phyloP scores from a whole-genome alignment of 2,113 vertebrate genomes.

The Phyllostomus hastatus region DNA sequence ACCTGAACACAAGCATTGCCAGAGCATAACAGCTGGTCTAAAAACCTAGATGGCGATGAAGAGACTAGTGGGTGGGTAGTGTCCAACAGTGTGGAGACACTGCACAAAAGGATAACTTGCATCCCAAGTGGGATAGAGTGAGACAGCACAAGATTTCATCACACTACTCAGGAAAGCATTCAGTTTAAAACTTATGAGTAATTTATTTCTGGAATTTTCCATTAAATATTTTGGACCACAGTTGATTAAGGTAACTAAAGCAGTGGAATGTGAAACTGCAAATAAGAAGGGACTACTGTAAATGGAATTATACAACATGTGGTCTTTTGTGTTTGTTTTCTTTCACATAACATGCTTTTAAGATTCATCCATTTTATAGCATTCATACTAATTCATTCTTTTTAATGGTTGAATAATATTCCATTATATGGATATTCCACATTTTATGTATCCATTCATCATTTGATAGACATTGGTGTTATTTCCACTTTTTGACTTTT shows the following conservation, averaged over 20 bases:
- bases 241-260: not conserved
- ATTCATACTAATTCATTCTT: not conserved
- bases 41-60: no score
- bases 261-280: not conserved
- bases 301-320: not conserved
- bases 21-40: not conserved
- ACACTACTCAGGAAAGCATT: not conserved
- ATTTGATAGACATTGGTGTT: not conserved
- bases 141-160: no score
- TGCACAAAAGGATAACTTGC: not conserved
- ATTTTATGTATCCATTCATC: not conserved
- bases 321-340: not conserved
- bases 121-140: not conserved
- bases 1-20: not conserved
- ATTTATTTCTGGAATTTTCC: not conserved
- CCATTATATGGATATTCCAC: not conserved
- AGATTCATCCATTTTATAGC: not conserved
- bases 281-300: not conserved
- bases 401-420: not conserved
- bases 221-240: not conserved
- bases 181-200: not conserved
- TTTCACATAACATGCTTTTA: not conserved
- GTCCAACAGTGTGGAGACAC: not conserved
- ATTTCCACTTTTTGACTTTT: not conserved
- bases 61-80: not conserved